Evolutionary conservation across 2,113 vertebrate species (phyloP).

Genomic region (Hippocampus zosterae): DNA sequence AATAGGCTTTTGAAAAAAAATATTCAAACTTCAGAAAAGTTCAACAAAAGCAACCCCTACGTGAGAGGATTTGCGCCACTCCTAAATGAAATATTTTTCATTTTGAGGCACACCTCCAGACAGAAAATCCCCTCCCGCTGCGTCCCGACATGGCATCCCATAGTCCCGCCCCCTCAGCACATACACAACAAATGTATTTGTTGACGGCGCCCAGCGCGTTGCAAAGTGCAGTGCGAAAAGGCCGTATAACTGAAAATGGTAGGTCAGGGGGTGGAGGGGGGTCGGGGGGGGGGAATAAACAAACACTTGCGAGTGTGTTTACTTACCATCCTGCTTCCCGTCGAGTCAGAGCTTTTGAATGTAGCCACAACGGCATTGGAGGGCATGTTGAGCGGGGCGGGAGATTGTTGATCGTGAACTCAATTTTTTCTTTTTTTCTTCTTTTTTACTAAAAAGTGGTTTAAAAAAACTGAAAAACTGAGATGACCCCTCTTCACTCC

Average conservation of each 20-base stretch:
- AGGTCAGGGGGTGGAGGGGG: too few species aligned
- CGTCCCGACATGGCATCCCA: too few species aligned
- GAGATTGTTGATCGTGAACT: constrained; percentile 20
- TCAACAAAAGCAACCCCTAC: too few species aligned
- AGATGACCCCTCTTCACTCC: constrained; percentile 62
- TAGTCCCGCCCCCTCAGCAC: too few species aligned
- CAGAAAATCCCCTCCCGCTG: too few species aligned
- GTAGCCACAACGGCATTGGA: constrained; percentile 73
- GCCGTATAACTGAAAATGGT: not conserved
- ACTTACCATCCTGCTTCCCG: constrained; percentile 73
- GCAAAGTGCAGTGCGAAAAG: too few species aligned
- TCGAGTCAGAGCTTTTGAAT: constrained; percentile 66
- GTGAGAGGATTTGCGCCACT: too few species aligned
- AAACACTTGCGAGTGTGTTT: not conserved
- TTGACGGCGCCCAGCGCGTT: too few species aligned
- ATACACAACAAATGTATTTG: too few species aligned
- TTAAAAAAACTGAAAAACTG: constrained; percentile 24
- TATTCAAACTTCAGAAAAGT: not conserved
- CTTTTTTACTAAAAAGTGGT: not conserved
- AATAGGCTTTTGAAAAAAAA: not conserved
- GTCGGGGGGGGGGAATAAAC: not conserved
- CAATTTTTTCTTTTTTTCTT: too few species aligned
- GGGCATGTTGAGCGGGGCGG: constrained; percentile 68
- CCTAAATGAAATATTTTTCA: too few species aligned
- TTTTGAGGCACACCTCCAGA: too few species aligned